Conservation (phyloP, 2,888 invertebrate species). For the Scaptomyza tumidula region DNA sequence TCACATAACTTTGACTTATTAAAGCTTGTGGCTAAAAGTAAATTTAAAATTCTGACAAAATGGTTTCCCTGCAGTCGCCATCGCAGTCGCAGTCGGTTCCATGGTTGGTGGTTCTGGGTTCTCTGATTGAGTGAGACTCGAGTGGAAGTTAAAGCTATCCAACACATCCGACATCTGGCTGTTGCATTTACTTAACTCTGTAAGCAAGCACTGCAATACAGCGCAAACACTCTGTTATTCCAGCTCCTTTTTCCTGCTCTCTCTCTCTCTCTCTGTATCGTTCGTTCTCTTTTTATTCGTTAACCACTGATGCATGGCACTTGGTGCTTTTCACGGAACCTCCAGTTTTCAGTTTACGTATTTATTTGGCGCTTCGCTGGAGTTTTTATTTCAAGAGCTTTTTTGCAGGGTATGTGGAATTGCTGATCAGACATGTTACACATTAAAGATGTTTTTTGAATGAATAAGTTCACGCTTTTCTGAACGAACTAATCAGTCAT, state of each 20-base stretch:
- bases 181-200: constrained; percentile 61
- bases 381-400: constrained; percentile 33
- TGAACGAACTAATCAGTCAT: no score
- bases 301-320: constrained; percentile 1
- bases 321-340: neutral
- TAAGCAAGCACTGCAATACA: constrained; percentile 28
- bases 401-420: neutral
- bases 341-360: constrained; percentile 36
- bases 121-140: constrained; percentile 8
- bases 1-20: neutral
- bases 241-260: constrained; percentile 10
- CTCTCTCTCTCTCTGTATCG: neutral
- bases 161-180: constrained; percentile 37
- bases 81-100: neutral
- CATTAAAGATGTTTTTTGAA: no score
- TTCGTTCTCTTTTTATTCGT: neutral
- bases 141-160: constrained; percentile 6
- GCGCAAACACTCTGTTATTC: constrained; percentile 9
- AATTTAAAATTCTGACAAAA: neutral
- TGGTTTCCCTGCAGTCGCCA: neutral
- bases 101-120: neutral
- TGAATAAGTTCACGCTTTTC: no score
- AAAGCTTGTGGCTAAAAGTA: neutral
- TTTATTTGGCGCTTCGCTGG: constrained; percentile 68
- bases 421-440: neutral